A percentile compares a stretch with the other conserved stretches of the same genome.
Evolutionary conservation across 2,888 invertebrate genomes (phyloP).

Genomic region (Proisotoma minuta): DNA sequence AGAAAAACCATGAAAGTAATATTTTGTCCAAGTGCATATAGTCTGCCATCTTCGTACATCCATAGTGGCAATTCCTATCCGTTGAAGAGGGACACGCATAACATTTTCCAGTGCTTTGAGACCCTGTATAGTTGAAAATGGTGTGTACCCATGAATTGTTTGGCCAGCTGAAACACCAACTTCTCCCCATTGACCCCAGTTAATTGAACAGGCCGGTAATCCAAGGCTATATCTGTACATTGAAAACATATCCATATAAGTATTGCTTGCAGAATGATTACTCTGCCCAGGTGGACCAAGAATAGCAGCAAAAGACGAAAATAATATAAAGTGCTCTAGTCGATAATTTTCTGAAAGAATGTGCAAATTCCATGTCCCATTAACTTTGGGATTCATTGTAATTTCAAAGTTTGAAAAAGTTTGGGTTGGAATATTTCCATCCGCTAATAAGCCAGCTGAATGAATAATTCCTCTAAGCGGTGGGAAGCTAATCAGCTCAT

Average conservation of each 20-base stretch:
- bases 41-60: too few species aligned
- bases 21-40: too few species aligned
- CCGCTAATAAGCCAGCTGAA: conserved; percentile 18
- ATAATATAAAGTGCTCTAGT: neutral
- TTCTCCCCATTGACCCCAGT: conserved; percentile 31
- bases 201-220: conserved; percentile 15
- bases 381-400: conserved; percentile 14
- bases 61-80: too few species aligned
- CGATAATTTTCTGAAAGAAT: neutral
- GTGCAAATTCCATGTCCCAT: conserved; percentile 16
- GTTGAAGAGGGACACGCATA: too few species aligned
- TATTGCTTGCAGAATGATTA: conserved; percentile 16
- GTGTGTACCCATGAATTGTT: conserved; percentile 14
- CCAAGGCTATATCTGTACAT: conserved; percentile 10
- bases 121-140: conserved; percentile 7
- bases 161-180: conserved; percentile 20
- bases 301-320: neutral
- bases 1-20: too few species aligned
- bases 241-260: conserved; percentile 13
- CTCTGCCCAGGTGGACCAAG: conserved; percentile 14
- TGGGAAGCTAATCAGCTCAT: too few species aligned
- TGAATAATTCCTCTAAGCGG: conserved; percentile 22
- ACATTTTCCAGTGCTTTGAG: neutral
- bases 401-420: conserved; percentile 10
- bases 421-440: conserved; percentile 11